Conservation (phyloP, 37 sponge, comb jelly and placozoan species). For the Geodia barretti region DNA sequence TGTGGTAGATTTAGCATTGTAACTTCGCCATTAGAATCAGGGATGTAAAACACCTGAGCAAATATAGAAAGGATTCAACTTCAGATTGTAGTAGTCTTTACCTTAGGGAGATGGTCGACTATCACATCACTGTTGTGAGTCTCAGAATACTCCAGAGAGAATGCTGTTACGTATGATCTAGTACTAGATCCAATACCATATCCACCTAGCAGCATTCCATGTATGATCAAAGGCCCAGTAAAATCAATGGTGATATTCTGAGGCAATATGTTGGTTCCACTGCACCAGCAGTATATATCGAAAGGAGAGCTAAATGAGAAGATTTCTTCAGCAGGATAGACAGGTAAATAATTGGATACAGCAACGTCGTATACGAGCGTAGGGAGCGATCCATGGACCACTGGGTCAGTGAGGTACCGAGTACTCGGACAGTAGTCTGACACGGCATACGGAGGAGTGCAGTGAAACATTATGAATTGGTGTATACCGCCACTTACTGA, state of each 20-base stretch:
- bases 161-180: neutral
- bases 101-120: neutral
- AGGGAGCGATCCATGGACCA: neutral
- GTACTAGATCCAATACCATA: neutral
- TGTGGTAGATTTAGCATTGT: neutral
- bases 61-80: neutral
- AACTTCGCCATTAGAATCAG: neutral
- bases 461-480: no score
- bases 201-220: neutral
- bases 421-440: no score
- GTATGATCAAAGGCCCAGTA: neutral
- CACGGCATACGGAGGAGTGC: no score
- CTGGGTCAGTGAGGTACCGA: no score
- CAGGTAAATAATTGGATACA: neutral
- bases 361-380: neutral
- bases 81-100: no score
- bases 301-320: neutral
- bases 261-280: neutral
- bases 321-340: neutral
- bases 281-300: neutral
- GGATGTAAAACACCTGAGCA: neutral
- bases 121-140: neutral
- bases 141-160: neutral
- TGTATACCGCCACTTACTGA: no score
- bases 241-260: neutral